These are phyloP conservation scores for Peromyscus nudipes DNA, from an alignment of 2,797 vertebrate genomes.

Conservation along the genomic window DNA sequence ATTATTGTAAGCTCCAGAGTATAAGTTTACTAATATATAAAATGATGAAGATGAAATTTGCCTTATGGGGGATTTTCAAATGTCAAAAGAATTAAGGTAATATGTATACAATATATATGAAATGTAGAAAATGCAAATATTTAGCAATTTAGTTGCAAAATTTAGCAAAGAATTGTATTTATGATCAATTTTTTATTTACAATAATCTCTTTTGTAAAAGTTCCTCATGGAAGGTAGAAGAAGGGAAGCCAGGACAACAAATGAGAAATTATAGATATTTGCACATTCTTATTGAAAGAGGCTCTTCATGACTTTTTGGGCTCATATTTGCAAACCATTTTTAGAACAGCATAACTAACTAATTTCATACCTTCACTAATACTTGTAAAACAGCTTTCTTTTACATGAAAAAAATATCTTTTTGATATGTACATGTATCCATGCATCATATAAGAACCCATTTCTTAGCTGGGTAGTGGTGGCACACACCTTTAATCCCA, in stretches of 20 bases:
- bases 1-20: background rate
- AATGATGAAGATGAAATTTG: constrained; percentile 4
- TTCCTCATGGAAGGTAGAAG: background rate
- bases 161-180: background rate
- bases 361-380: background rate
- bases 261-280: background rate
- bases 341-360: constrained; percentile 3
- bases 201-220: background rate
- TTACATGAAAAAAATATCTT: background rate
- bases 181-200: background rate
- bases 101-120: background rate
- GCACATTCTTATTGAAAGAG: background rate
- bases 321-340: constrained; percentile 46
- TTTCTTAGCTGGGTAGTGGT: background rate
- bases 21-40: constrained; percentile 16
- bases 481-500: too few relatives aligned
- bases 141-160: background rate
- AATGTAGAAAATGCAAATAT: constrained; percentile 9
- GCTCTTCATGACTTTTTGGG: background rate
- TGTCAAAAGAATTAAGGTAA: constrained; percentile 11
- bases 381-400: background rate
- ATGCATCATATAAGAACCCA: background rate
- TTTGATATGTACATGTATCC: background rate
- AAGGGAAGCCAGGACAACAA: background rate
- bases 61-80: background rate